Evolutionary conservation across 1,140 invertebrate species (phyloP), one percentile per base, ranked within the genome.

Genomic region (Lysiphlebus fabarum): DNA sequence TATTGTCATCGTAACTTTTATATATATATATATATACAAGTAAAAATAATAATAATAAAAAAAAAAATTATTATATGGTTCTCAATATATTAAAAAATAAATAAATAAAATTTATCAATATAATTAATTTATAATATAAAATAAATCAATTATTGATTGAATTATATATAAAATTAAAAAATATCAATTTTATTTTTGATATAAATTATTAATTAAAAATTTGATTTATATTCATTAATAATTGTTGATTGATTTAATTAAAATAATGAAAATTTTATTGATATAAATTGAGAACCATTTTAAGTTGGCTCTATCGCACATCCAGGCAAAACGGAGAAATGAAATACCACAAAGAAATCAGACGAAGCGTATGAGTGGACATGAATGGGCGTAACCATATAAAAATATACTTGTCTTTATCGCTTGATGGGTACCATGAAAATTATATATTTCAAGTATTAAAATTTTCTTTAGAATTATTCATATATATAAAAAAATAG

Each of bases 371-470:
- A 57, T 62, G 66, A 70, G 65, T 65, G 65, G 61, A 63, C 63
- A 67, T 43, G 63, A 36, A 68, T 70, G 64, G 70, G 65, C 64
- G 70, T 68, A 61, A 65, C 58, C 61, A 26, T 26, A 26, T n/a
- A n/a, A n/a, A n/a, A n/a, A n/a, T n/a, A n/a, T 26, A 26, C 17
- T 26, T 26, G 61, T 61, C 54, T 56, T 45, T 62, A 43, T 59
- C 61, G 45, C 56, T 53, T 57, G 17, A 26, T 26, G 59, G 65
- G 67, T 65, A 67, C 66, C 66, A 59, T 65, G 62, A 54, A 72
- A 75, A 75, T 75, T 73, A 73, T 65, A 75, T 67, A 73, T 73
- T 73, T 71, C 68, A 66, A 65, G 62, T 71, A 72, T 73, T 71
- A 69, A 65, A 63, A 71, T 70, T 70, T 66, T 63, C 65, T 59